phyloP scores from a whole-genome alignment of 2,797 vertebrate genomes.

The Atherinosoma microstoma region DNA sequence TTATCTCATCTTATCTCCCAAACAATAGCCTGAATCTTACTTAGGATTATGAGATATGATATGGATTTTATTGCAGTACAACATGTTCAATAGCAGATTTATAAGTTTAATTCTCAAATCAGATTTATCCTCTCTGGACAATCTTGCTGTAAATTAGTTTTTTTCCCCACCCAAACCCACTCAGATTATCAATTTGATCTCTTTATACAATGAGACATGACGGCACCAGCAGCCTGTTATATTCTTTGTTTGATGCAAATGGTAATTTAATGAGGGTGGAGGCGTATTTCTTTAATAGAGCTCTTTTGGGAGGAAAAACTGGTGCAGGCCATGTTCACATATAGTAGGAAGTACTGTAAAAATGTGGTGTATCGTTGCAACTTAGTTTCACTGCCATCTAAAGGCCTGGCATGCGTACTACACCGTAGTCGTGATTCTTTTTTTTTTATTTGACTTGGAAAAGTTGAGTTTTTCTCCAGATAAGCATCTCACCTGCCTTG shows the following conservation, averaged over 20 bases:
- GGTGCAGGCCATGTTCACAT: too few relatives aligned
- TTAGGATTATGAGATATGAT: not conserved
- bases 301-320: not conserved
- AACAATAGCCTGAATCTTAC: not conserved
- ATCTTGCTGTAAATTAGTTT: not conserved
- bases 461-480: not conserved
- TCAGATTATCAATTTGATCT: not conserved
- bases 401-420: too few relatives aligned
- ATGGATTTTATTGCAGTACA: too few relatives aligned
- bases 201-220: not conserved
- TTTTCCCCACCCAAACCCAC: not conserved
- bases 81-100: not conserved
- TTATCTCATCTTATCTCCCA: not conserved
- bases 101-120: not conserved
- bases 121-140: not conserved
- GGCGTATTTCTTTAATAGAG: not conserved
- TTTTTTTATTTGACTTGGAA: not conserved
- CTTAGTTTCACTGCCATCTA: too few relatives aligned
- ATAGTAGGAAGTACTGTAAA: too few relatives aligned
- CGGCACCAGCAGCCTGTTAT: not conserved
- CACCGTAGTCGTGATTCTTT: too few relatives aligned
- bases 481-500: slow-evolving; percentile 58
- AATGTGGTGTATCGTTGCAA: too few relatives aligned
- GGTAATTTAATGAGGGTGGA: accelerated
- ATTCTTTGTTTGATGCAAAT: not conserved